Base-by-base conservation (phyloP, 2,113 vertebrate genomes). In the Butorides virescens region DNA sequence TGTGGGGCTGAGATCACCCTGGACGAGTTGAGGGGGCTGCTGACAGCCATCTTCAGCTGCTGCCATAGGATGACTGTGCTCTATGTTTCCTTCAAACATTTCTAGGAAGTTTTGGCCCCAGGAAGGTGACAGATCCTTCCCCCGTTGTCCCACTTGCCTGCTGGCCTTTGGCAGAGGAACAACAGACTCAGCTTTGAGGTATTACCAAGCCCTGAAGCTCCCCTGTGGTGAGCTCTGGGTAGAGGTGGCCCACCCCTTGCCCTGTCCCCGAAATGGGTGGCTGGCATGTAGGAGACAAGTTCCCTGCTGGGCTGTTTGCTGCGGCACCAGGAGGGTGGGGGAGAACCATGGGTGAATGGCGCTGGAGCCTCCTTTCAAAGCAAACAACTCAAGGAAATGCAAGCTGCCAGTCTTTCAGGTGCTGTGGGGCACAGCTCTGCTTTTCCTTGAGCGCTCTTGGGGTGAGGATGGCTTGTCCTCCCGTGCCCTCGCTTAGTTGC, bases 321-420 rank as follows among this genome's bases (percentile, higher is more conserved):
- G 5, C 0, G 0, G 30, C 2, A 2, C 76, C 6, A 5, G 29
- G 50, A 85, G 75, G 86, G 86, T 0, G 5, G 50, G 16, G 87
- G 9, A 76, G 86, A 83, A 34, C 86, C 2, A 0, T 7, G 5
- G 1, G 0, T 65, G 81, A 88, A 92, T 47, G 73, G 77, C 1
- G 0, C 81, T 30, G 67, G 74, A 75, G 22, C 88, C 78, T 90
- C 90, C 92, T 93, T 82, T 55, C 77, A 86, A 79, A 92, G 72
- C 90, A 88, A 95, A 93, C 90, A 78, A 73, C 83, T 88, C 42
- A 30, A 85, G 79, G 80, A 89, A 95, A 61, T 8, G 39, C 58
- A 74, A 26, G n/a, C 71, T 56, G 86, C 42, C 1, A 1, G 26
- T 79, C 61, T 53, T 63, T 36, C 2, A 1, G 39, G 59, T 61